Evolutionary conservation across 1,140 invertebrate species (phyloP).

Genomic region (Brachionus calyciflorus): DNA sequence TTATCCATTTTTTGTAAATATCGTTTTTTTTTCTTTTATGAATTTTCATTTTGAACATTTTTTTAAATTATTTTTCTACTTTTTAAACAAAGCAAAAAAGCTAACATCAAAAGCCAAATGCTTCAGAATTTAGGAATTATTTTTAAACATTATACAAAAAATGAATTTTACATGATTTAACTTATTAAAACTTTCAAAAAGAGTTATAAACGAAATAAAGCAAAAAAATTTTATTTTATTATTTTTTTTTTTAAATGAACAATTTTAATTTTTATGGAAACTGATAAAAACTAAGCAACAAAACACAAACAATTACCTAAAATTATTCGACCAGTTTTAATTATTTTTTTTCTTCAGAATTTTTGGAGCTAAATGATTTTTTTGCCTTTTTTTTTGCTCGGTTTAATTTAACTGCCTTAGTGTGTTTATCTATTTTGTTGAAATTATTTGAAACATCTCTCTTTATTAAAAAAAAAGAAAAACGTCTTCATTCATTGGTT

Average conservation of each 20-base stretch:
- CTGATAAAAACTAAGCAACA: no score
- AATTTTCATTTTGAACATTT: constrained; percentile 27
- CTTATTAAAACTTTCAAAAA: no score
- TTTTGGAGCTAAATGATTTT: no score
- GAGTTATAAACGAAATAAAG: background rate
- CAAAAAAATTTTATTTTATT: background rate
- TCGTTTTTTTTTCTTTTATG: constrained; percentile 35
- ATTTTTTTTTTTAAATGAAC: background rate
- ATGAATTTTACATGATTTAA: background rate
- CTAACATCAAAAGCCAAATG: background rate
- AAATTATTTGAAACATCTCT: no score
- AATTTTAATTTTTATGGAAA: background rate
- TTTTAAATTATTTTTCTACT: constrained; percentile 38
- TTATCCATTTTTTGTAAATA: constrained; percentile 43
- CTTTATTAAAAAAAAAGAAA: no score
- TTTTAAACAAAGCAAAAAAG: constrained; percentile 24
- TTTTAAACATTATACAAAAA: constrained; percentile 23
- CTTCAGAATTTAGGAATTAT: constrained; percentile 36
- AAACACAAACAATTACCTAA: no score
- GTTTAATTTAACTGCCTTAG: no score
- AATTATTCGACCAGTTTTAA: no score
- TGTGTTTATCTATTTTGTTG: no score
- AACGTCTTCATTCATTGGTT: no score
- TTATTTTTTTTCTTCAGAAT: no score
- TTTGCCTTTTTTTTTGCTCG: no score